Evolutionary conservation across 2,888 invertebrate genomes (phyloP).

Genomic region (Agriotes lineatus): DNA sequence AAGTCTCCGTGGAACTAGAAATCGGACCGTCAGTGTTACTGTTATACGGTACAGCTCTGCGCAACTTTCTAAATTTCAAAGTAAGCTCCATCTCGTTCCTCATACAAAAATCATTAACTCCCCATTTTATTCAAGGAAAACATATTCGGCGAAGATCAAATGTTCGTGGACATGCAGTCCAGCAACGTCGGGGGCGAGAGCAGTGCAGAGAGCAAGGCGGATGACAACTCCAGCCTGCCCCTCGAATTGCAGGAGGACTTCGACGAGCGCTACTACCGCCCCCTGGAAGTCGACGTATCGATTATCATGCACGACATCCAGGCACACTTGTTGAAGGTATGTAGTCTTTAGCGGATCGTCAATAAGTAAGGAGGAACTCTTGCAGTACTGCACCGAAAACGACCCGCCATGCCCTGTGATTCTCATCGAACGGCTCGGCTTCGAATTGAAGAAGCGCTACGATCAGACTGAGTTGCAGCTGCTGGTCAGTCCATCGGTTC

Average conservation of each 20-base stretch:
- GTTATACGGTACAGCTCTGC: slow-evolving; percentile 91
- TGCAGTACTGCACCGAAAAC: slow-evolving; percentile 85
- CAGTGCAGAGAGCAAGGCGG: slow-evolving; percentile 71
- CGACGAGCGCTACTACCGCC: slow-evolving; percentile 90
- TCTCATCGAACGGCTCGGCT: slow-evolving; percentile 90
- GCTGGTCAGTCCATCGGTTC: slow-evolving; percentile 87
- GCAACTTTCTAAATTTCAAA: slow-evolving; percentile 89
- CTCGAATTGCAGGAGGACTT: slow-evolving; percentile 87
- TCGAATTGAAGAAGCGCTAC: slow-evolving; percentile 97
- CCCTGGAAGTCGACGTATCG: slow-evolving; percentile 91
- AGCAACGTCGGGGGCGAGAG: slow-evolving; percentile 62
- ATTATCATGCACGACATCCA: slow-evolving; percentile 96
- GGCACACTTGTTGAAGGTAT: slow-evolving; percentile 88
- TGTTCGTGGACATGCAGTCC: slow-evolving; percentile 92
- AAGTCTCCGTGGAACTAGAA: slow-evolving; percentile 92
- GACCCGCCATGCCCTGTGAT: slow-evolving; percentile 94
- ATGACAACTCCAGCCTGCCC: slow-evolving; percentile 73
- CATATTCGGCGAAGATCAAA: slow-evolving; percentile 96
- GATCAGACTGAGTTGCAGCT: slow-evolving; percentile 93
- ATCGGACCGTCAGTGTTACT: slow-evolving; percentile 94
- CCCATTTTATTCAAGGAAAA: slow-evolving; percentile 78
- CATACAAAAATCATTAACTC: not conserved
- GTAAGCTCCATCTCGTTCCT: slow-evolving; percentile 57
- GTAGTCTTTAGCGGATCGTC: no score
- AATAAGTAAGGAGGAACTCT: no score